Percentiles rank a stretch among this genome's conserved stretches.
Conservation (phyloP, 1,140 invertebrate species). For the Cydia fagiglandana region DNA sequence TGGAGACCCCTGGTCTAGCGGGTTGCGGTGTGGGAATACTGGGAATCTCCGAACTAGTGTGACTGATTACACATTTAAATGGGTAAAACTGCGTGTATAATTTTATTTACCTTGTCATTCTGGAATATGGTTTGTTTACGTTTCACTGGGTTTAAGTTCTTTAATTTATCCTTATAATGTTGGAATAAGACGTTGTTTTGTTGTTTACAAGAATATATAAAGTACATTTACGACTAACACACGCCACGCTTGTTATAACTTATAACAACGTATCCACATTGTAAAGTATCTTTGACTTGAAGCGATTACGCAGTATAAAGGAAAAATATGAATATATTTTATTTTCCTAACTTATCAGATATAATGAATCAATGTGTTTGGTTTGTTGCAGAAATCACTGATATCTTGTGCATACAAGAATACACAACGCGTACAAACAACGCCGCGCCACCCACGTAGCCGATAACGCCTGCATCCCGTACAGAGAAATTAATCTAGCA, state of each 20-base stretch:
- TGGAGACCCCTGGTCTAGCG: conserved; percentile 5
- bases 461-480: conserved; percentile 67
- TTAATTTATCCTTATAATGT: not conserved
- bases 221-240: not conserved
- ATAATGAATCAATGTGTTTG: conserved; percentile 54
- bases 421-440: conserved; percentile 70
- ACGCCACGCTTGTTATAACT: not conserved
- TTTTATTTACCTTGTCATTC: not conserved
- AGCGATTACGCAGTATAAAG: not conserved
- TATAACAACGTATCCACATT: not conserved
- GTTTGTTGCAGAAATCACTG: conserved; percentile 74
- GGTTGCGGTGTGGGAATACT: not conserved
- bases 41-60: not conserved
- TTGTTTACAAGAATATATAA: not conserved
- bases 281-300: not conserved
- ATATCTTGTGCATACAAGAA: conserved; percentile 74
- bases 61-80: not conserved
- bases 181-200: not conserved
- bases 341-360: conserved; percentile 43
- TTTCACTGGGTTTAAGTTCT: not conserved
- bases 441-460: conserved; percentile 59
- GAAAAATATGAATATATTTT: conserved; percentile 32
- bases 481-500: conserved; percentile 72
- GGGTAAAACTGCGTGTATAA: not conserved
- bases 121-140: conserved; percentile 6